These are phyloP conservation scores for Coecobrya sp. DNA, from an alignment of 2,888 invertebrate species.

Conservation along the genomic window DNA sequence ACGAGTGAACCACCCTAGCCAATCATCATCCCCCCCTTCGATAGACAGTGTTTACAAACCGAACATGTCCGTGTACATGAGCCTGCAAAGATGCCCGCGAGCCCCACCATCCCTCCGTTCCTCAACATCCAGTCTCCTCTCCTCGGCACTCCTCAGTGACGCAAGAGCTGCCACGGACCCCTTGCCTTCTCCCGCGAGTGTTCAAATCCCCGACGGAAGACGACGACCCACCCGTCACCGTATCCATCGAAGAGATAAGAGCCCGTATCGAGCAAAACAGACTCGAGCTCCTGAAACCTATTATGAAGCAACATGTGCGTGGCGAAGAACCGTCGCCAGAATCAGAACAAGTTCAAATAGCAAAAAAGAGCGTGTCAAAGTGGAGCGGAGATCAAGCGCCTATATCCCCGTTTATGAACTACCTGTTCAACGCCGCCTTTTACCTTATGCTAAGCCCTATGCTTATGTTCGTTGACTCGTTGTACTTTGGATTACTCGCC, in stretches of 20 bases:
- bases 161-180: not conserved
- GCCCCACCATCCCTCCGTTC: not conserved
- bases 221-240: not conserved
- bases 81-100: not conserved
- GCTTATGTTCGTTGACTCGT: conserved; percentile 56
- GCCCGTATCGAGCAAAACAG: conserved; percentile 4
- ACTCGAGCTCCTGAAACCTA: not conserved
- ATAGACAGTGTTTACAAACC: not conserved
- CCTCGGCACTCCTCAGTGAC: not conserved
- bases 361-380: not conserved
- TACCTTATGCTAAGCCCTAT: conserved; percentile 63
- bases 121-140: not conserved
- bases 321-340: too few relatives aligned
- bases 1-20: too few relatives aligned
- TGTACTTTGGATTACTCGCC: conserved; percentile 44
- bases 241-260: not conserved
- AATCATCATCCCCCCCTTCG: not conserved
- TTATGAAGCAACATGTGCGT: too few relatives aligned
- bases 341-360: not conserved
- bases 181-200: not conserved
- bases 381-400: not conserved
- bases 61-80: conserved; percentile 17
- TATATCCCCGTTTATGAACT: conserved; percentile 53
- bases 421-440: conserved; percentile 34
- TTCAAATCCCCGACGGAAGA: conserved; percentile 14